Evolutionary conservation across 2,113 vertebrate species (phyloP), one percentile per base, ranked within the genome.

Genomic region (Sturnira hondurensis): DNA sequence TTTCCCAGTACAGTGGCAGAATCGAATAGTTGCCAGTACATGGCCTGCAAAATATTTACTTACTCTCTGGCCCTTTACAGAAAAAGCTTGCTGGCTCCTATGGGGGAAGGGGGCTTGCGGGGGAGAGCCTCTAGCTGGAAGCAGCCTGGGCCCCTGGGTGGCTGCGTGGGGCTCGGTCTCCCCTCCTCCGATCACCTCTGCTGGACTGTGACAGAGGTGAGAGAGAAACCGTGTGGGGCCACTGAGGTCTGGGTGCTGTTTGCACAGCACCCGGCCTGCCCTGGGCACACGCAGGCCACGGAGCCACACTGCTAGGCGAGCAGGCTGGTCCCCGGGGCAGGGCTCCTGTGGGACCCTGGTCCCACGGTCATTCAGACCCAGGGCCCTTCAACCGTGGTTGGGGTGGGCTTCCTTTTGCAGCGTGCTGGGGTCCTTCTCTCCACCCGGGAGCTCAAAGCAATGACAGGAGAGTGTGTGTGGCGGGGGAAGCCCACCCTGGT

Each of bases 21-120:
- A 50, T 5, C 0, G 54, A 11, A 7, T 9, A 6, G 33, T 12
- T 78, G 47, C 16, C 36, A 2, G 15, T 19, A 47, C 9, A 6
- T 9, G 76, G n/a, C 8, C 7, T 0, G 4, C 4, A 8, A 47
- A 13, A 0, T 33, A 19, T 33, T n/a, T 36, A 24, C 47, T n/a
- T 36, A 24, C 47, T 20, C 1, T 47, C n/a, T 47, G 76, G n/a
- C 58, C 43, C 19, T 38, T 77, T 15, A 38, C 10, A 19, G 76
- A 20, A 17, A 54, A 43, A 43, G 19, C 54, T 43, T 33, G 28
- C 63, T 52, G 84, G 36, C 31, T 58, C 63, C 56, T n/a, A n/a
- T n/a, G n/a, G n/a, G n/a, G n/a, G n/a, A n/a, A n/a, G n/a, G n/a
- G n/a, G n/a, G n/a, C n/a, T n/a, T n/a, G n/a, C n/a, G n/a, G n/a